Conservation (phyloP, 92 coral and sea anemone genomes). For the Zoanthus sansibaricus region DNA sequence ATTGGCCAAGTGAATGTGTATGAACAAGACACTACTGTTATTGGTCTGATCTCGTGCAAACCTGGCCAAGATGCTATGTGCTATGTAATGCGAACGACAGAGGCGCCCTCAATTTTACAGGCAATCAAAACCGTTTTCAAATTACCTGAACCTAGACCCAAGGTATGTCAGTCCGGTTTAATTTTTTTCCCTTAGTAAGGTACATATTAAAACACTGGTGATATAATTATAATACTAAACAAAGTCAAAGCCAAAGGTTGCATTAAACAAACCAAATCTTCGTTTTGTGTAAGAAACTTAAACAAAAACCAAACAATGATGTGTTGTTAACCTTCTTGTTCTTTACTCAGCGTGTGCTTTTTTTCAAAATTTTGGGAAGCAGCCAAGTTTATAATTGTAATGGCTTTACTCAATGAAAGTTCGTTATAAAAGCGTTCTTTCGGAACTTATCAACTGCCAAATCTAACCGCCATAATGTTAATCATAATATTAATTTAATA, state of each 20-base stretch:
- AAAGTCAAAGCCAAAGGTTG: too few species aligned
- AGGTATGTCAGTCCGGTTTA: slow-evolving; percentile 59
- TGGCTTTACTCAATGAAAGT: neutral
- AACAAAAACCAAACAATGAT: neutral
- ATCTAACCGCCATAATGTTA: slow-evolving; percentile 18
- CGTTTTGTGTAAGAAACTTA: neutral
- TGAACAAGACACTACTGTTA: slow-evolving; percentile 68
- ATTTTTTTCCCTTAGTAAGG: neutral
- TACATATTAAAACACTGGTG: neutral
- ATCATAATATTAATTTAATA: too few species aligned
- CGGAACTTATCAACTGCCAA: neutral
- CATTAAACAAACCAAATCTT: neutral
- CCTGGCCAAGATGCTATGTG: slow-evolving; percentile 84
- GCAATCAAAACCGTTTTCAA: slow-evolving; percentile 80
- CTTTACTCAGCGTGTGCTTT: slow-evolving; percentile 16
- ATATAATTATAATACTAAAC: too few species aligned
- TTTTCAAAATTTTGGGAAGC: neutral
- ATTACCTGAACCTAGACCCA: slow-evolving; percentile 66
- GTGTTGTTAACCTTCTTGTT: neutral
- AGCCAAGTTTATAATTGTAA: neutral
- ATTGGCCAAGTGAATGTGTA: slow-evolving; percentile 83
- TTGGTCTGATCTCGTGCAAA: slow-evolving; percentile 78
- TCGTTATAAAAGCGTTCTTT: neutral
- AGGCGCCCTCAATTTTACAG: slow-evolving; percentile 74
- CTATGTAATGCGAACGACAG: slow-evolving; percentile 75